Percentiles rank a stretch among this genome's conserved stretches.
These are phyloP conservation scores for Pseudopodoces humilis DNA, from an alignment of 2,113 vertebrate genomes.

Conservation along the genomic window DNA sequence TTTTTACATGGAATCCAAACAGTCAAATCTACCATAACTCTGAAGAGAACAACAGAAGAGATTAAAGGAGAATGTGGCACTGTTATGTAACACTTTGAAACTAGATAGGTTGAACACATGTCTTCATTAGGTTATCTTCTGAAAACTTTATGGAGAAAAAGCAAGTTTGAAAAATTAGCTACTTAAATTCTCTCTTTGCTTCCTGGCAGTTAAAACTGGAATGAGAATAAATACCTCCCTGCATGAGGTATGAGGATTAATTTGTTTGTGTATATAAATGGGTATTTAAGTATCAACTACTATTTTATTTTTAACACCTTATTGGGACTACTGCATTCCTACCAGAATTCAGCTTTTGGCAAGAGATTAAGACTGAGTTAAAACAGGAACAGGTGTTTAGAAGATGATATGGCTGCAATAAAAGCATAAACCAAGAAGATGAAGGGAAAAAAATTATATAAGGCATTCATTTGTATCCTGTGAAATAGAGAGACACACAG, in stretches of 20 bases:
- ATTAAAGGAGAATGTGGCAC: background rate
- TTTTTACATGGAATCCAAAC: background rate
- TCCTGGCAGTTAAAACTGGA: conserved; percentile 54
- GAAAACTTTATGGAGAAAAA: conserved; percentile 22
- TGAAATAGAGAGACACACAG: background rate
- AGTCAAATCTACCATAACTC: background rate
- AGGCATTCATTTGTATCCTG: background rate
- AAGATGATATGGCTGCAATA: conserved; percentile 12
- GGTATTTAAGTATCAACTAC: conserved; percentile 37
- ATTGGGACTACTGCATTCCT: conserved; percentile 15
- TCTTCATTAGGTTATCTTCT: background rate
- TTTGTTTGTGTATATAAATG: conserved; percentile 57
- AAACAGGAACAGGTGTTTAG: conserved; percentile 38
- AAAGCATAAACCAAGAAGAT: background rate
- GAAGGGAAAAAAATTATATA: background rate
- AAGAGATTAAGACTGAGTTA: conserved; percentile 33
- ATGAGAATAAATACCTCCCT: conserved; percentile 48
- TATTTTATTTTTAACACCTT: conserved; percentile 57
- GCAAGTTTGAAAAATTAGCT: conserved; percentile 23
- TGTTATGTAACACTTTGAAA: background rate
- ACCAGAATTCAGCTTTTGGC: conserved; percentile 23
- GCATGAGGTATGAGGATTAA: conserved; percentile 44
- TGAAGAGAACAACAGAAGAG: background rate
- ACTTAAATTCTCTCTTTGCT: conserved; percentile 39
- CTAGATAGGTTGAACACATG: background rate